Percentiles rank a stretch among this genome's conserved stretches.
These are phyloP conservation scores for Chymomyza procnemis DNA, from an alignment of 2,888 invertebrate species.

Conservation along the genomic window DNA sequence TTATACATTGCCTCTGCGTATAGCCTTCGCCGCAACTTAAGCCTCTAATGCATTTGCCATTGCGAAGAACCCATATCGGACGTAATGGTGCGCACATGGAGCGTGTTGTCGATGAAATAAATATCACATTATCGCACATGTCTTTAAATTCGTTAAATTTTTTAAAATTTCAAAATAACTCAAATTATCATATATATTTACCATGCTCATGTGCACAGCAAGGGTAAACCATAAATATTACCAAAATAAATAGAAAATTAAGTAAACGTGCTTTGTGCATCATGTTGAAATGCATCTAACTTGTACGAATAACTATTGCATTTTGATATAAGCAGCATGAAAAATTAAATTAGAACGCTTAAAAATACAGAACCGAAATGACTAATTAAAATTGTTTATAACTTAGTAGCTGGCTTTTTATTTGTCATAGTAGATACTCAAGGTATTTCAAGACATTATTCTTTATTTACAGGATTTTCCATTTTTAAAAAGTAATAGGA, in stretches of 20 bases:
- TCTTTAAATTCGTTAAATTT: not conserved
- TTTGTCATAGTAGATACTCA: too few species aligned
- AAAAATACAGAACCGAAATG: too few species aligned
- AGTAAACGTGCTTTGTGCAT: not conserved
- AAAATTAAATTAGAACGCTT: not conserved
- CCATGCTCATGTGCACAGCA: not conserved
- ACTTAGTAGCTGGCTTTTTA: too few species aligned
- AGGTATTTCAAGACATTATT: too few species aligned
- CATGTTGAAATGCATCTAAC: not conserved
- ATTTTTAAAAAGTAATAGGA: too few species aligned
- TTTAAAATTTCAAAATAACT: too few species aligned
- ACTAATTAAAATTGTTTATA: too few species aligned
- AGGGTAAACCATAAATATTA: not conserved
- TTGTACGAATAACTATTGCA: not conserved
- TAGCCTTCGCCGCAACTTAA: constrained; percentile 17
- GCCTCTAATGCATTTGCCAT: constrained; percentile 7
- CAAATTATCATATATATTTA: not conserved
- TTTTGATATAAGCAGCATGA: not conserved
- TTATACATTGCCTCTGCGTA: not conserved
- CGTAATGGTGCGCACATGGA: constrained; percentile 19
- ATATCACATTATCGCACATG: not conserved
- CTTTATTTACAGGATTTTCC: too few species aligned
- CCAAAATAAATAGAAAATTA: not conserved
- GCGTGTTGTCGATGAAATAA: not conserved
- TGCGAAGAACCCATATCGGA: constrained; percentile 12